These are phyloP conservation scores for Rhadina sibilatrix DNA, from an alignment of 2,113 vertebrate genomes.

Conservation along the genomic window DNA sequence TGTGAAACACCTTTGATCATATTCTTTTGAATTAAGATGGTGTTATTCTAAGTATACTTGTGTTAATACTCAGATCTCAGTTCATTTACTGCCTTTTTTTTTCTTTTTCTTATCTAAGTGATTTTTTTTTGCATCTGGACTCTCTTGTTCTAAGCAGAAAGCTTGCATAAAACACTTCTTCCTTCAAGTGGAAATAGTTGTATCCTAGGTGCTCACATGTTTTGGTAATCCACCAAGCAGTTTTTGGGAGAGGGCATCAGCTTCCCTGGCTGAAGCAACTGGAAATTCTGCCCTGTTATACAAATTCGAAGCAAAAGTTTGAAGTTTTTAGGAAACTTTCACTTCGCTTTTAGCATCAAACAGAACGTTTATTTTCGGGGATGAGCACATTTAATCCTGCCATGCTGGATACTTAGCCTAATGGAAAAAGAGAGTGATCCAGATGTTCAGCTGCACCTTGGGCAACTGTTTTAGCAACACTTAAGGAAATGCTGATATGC, in stretches of 20 bases:
- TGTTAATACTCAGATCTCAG: background rate
- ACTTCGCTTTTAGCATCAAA: background rate
- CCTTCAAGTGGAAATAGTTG: background rate
- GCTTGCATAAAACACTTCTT: background rate
- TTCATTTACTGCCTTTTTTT: background rate
- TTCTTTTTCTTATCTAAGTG: background rate
- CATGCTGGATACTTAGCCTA: background rate
- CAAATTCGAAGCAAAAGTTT: background rate
- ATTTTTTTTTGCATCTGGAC: background rate
- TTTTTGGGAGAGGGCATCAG: background rate
- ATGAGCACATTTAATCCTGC: background rate
- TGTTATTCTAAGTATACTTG: background rate
- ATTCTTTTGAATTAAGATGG: background rate
- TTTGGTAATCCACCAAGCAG: background rate
- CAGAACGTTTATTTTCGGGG: background rate
- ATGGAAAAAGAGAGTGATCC: background rate
- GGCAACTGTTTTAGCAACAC: background rate
- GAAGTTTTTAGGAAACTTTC: background rate
- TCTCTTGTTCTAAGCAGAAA: background rate
- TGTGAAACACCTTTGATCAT: background rate
- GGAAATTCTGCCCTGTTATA: background rate
- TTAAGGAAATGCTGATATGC: background rate
- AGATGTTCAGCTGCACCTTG: background rate
- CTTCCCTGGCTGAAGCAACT: background rate
- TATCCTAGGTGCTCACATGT: background rate